Percentiles rank a stretch among this genome's conserved stretches.
phyloP scores from a whole-genome alignment of 1,140 invertebrate genomes.

The Microplitis mediator region DNA sequence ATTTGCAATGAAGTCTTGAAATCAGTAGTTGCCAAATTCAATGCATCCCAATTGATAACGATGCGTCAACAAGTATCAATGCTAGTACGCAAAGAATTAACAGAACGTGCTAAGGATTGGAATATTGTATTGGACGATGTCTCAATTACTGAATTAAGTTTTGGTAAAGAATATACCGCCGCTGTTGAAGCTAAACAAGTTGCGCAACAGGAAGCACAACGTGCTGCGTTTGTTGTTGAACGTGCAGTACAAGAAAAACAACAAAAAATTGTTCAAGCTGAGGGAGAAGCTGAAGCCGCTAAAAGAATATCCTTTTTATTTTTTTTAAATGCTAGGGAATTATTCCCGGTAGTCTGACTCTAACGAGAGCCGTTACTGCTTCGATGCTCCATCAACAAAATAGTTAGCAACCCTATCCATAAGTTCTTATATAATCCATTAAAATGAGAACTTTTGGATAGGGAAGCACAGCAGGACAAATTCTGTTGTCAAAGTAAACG shows the following conservation, averaged over 20 bases:
- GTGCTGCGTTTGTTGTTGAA: slow-evolving; percentile 98
- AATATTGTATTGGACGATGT: slow-evolving; percentile 99
- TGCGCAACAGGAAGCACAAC: slow-evolving; percentile 98
- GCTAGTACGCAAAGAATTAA: slow-evolving; percentile 91
- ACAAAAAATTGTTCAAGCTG: slow-evolving; percentile 99
- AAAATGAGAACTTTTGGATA: no score
- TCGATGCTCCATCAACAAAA: neutral
- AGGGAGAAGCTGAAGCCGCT: slow-evolving; percentile 99
- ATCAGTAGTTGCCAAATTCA: slow-evolving; percentile 99
- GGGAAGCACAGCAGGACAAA: no score
- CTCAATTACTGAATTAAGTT: slow-evolving; percentile 98
- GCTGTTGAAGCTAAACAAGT: slow-evolving; percentile 99
- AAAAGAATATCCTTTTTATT: slow-evolving; percentile 88
- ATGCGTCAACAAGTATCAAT: slow-evolving; percentile 96
- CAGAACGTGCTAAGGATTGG: slow-evolving; percentile 96
- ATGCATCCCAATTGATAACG: slow-evolving; percentile 98
- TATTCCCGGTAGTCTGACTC: neutral
- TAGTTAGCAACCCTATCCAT: neutral
- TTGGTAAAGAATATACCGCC: slow-evolving; percentile 99
- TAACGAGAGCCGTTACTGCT: no score
- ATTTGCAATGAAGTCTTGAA: slow-evolving; percentile 99
- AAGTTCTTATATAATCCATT: no score
- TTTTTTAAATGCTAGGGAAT: neutral
- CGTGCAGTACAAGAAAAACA: slow-evolving; percentile 96
- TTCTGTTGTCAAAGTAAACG: no score